phyloP scores from a whole-genome alignment of 2,888 invertebrate genomes.

The Parochlus steinenii region DNA sequence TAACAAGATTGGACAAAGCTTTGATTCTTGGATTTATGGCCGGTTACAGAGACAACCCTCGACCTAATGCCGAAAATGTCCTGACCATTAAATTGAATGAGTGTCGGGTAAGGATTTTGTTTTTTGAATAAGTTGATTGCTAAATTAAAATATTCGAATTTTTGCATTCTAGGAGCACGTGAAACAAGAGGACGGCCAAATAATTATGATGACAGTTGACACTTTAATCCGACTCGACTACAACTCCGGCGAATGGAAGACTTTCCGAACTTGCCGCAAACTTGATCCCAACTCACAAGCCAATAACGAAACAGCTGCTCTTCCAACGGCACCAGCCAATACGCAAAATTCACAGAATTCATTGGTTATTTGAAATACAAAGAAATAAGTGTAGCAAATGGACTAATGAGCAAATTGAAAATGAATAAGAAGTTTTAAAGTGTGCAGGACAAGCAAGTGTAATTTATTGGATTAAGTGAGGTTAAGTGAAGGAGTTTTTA shows the following conservation, averaged over 20 bases:
- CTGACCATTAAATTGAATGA: conserved; percentile 92
- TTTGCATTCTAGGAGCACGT: conserved; percentile 50
- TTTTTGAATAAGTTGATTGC: neutral
- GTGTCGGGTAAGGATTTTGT: conserved; percentile 36
- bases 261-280: conserved; percentile 76
- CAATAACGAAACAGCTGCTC: too few species aligned
- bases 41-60: conserved; percentile 93
- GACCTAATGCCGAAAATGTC: conserved; percentile 91
- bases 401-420: too few species aligned
- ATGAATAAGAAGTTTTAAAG: too few species aligned
- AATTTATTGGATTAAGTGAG: too few species aligned
- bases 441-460: too few species aligned
- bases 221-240: conserved; percentile 99
- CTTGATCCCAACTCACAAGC: conserved; percentile 18
- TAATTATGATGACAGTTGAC: conserved; percentile 41
- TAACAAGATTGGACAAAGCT: conserved; percentile 91
- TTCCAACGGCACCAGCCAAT: neutral
- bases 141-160: neutral
- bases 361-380: conserved; percentile 18
- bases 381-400: conserved; percentile 10
- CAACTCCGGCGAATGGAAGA: conserved; percentile 93
- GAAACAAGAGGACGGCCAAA: conserved; percentile 67
- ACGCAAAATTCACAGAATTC: conserved; percentile 20
- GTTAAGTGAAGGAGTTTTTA: too few species aligned
- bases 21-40: conserved; percentile 97